phyloP scores from a whole-genome alignment of 2,888 invertebrate genomes.

The Tholera decimalis region DNA sequence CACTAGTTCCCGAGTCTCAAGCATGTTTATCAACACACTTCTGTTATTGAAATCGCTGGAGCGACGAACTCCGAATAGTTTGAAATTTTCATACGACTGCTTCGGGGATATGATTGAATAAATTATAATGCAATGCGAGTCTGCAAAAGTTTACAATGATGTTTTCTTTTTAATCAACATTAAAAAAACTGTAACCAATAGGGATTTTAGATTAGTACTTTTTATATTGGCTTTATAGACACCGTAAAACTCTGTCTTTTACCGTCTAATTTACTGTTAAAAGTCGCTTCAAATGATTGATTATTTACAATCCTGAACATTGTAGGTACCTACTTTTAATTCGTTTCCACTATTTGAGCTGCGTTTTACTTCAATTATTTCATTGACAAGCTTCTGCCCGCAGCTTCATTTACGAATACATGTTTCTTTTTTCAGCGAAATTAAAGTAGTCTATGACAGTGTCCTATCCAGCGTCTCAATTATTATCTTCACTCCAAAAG shows the following conservation, averaged over 20 bases:
- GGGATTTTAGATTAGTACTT: background rate
- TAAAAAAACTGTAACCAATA: constrained; percentile 6
- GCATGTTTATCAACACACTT: constrained; percentile 24
- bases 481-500: no score
- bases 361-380: no score
- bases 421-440: no score
- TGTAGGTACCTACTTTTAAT: no score
- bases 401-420: no score
- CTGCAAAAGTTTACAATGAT: constrained; percentile 18
- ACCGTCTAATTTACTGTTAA: no score
- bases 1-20: background rate
- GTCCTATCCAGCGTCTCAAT: no score
- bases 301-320: no score
- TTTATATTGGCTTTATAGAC: background rate
- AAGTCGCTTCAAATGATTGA: no score
- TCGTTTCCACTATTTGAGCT: no score
- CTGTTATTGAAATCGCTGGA: constrained; percentile 41
- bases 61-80: constrained; percentile 40
- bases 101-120: constrained; percentile 37
- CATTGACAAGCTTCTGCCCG: no score
- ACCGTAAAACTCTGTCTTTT: background rate
- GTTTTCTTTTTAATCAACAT: constrained; percentile 30
- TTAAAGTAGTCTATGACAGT: no score
- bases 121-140: constrained; percentile 21
- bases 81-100: constrained; percentile 40